A percentile compares a stretch with the other conserved stretches of the same genome.
phyloP scores from a whole-genome alignment of 2,797 vertebrate genomes.

The Champsocephalus gunnari region DNA sequence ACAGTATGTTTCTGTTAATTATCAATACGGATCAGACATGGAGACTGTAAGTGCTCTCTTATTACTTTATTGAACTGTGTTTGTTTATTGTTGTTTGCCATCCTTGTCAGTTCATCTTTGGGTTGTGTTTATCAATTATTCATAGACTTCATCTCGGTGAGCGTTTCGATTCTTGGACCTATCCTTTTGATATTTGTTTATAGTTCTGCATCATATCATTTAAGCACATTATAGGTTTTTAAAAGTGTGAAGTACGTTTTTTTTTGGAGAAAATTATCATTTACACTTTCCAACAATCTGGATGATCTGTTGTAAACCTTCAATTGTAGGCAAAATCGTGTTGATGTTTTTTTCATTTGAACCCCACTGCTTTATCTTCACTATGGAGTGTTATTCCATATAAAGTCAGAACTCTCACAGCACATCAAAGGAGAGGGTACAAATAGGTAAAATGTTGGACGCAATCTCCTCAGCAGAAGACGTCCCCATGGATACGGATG shows the following conservation, averaged over 20 bases:
- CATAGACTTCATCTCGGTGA: not conserved
- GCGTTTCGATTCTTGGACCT: not conserved
- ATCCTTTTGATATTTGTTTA: too few species aligned
- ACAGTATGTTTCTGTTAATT: not conserved
- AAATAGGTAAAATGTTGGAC: conserved; percentile 25
- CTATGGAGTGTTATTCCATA: not conserved
- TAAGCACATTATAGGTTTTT: not conserved
- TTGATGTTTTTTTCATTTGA: not conserved
- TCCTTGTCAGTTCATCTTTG: not conserved
- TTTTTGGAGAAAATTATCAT: too few species aligned
- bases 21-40: not conserved
- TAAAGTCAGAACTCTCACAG: conserved; percentile 12
- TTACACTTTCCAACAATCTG: not conserved
- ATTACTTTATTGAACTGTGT: not conserved
- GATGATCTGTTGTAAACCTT: not conserved
- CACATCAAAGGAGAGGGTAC: conserved; percentile 20
- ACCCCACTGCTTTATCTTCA: not conserved
- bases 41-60: not conserved
- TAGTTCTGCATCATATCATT: not conserved
- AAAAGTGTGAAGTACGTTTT: not conserved
- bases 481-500: conserved; percentile 16
- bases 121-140: not conserved
- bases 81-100: not conserved
- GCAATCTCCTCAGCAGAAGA: conserved; percentile 9
- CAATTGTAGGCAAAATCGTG: not conserved